Evolutionary conservation across 2,888 invertebrate species (phyloP), one percentile per base, ranked within the genome.

Genomic region (Tenthredo mesomela): DNA sequence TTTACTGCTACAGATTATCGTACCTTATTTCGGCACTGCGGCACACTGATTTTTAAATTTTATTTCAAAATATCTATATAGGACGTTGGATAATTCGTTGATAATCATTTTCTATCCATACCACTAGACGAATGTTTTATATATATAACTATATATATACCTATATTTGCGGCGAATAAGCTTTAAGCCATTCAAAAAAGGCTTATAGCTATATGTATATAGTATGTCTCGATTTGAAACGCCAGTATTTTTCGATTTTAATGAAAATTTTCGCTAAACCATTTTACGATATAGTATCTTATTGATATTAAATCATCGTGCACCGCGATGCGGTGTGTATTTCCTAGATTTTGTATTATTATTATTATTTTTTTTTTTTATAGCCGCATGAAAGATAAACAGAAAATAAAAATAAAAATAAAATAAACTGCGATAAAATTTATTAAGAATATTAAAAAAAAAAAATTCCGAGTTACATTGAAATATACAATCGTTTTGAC

Each of bases 351-450:
- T 54, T 54, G 29, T 29, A 29, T 29, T 1, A 29, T 29, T 29
- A 29, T 2, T 15, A 3, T 15, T 6, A n/a, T 54, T 7, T 54
- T 43, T 25, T 50, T 80, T n/a, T 58, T 43, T 25, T 15, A 25
- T 70, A 65, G 12, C 5, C 37, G 61, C 15, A 47, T 15, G 15
- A 47, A 61, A 25, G 2, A 25, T 3, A 15, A 67, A 18, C 15
- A 65, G 1, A 65, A 80, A 54, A 29, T 29, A 29, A 29, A 77
- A 54, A n/a, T 21, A 54, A 58, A 7, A 40, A 37, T 40, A 61
- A 82, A 70, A 67, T 70, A 70, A 67, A 47, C 25, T 82, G 50
- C 33, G 82, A 67, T 67, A 82, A 67, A 25, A 67, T 82, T 82
- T 65, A 82, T 82, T 80, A 80, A 80, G 37, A 58, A 80, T 80